Evolutionary conservation across 2,888 invertebrate genomes (phyloP).

Genomic region (Drosophila diplacantha): DNA sequence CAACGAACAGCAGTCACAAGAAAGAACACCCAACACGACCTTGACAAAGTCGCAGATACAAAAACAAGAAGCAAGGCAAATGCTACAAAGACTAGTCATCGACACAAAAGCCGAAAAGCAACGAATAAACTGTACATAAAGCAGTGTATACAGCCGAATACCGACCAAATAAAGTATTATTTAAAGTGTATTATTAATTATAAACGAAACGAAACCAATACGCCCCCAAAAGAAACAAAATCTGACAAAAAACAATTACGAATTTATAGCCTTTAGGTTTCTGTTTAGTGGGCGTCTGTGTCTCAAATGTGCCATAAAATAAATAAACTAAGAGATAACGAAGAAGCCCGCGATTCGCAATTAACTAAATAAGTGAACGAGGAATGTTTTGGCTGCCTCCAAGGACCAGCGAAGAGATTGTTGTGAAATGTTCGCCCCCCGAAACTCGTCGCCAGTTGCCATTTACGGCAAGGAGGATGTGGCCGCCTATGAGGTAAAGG

Average conservation of each 20-base stretch:
- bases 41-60: slow-evolving; percentile 45
- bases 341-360: slow-evolving; percentile 23
- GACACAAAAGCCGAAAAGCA: slow-evolving; percentile 25
- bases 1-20: slow-evolving; percentile 27
- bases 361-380: slow-evolving; percentile 34
- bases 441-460: slow-evolving; percentile 77
- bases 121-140: slow-evolving; percentile 31
- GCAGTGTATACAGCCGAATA: slow-evolving; percentile 23
- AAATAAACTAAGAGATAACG: slow-evolving; percentile 23
- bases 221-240: slow-evolving; percentile 43
- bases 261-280: slow-evolving; percentile 51
- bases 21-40: slow-evolving; percentile 39
- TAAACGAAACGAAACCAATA: slow-evolving; percentile 35
- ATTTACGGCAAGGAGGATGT: slow-evolving; percentile 76
- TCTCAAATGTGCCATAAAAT: slow-evolving; percentile 44
- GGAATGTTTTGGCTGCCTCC: slow-evolving; percentile 34
- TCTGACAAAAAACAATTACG: slow-evolving; percentile 32
- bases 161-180: slow-evolving; percentile 48
- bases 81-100: slow-evolving; percentile 57
- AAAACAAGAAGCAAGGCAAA: slow-evolving; percentile 9
- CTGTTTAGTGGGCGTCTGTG: slow-evolving; percentile 52
- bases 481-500: slow-evolving; percentile 78
- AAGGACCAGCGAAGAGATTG: slow-evolving; percentile 32
- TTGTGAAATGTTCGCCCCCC: slow-evolving; percentile 77
- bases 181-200: slow-evolving; percentile 58